phyloP scores from a whole-genome alignment of 2,113 vertebrate genomes.

The Tachuris rubrigastra region DNA sequence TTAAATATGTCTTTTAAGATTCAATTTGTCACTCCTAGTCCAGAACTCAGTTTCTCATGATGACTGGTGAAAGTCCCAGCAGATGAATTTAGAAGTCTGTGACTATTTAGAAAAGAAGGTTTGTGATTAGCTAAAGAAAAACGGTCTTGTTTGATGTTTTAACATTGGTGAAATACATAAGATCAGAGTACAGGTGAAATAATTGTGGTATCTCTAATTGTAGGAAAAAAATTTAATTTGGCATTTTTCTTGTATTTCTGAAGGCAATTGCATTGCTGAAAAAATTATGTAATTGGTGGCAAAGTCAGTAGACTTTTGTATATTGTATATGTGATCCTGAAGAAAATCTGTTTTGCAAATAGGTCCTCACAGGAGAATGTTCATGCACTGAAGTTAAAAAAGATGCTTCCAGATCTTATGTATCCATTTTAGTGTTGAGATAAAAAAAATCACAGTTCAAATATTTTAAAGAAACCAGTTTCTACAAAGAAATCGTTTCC shows the following conservation, averaged over 20 bases:
- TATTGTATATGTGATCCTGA: neutral
- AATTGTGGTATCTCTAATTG: neutral
- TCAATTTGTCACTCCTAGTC: neutral
- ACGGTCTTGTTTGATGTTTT: neutral
- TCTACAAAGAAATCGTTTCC: neutral
- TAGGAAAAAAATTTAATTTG: neutral
- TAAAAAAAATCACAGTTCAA: neutral
- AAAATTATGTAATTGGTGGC: neutral
- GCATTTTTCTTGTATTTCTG: neutral
- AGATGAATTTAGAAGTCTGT: neutral
- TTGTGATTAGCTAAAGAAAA: neutral
- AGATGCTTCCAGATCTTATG: rapidly evolving
- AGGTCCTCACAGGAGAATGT: neutral
- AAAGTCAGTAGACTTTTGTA: neutral
- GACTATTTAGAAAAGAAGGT: neutral
- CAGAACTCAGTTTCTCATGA: neutral
- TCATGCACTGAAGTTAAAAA: neutral
- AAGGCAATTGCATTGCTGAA: neutral
- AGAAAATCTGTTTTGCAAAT: neutral
- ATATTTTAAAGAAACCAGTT: neutral
- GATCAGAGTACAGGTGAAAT: neutral
- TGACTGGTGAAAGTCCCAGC: neutral
- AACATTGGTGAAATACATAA: neutral
- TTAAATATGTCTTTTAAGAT: neutral
- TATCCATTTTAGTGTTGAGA: neutral